Conservation (phyloP, 2,888 invertebrate genomes). For the Zaprionus obscuricornis region DNA sequence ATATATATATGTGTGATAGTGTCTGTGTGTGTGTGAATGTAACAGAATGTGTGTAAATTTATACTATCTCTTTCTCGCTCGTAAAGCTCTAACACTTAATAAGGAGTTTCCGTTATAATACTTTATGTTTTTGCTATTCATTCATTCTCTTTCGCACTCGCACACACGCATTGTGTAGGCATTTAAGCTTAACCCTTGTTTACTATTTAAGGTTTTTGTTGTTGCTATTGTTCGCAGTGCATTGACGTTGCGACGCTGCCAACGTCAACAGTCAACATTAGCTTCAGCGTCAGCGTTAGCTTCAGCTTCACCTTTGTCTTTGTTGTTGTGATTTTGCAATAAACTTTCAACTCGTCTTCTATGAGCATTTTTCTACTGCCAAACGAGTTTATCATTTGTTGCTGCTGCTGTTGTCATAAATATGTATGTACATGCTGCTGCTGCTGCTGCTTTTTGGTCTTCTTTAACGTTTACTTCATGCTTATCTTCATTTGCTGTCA, state of each 20-base stretch:
- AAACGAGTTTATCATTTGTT: slow-evolving; percentile 27
- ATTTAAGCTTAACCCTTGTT: slow-evolving; percentile 10
- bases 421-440: no score
- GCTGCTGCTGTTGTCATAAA: no score
- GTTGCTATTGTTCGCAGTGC: slow-evolving; percentile 9
- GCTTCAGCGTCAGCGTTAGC: no score
- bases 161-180: not conserved
- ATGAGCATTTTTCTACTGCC: slow-evolving; percentile 1
- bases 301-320: slow-evolving; percentile 22
- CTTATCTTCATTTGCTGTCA: no score
- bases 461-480: no score
- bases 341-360: slow-evolving; percentile 36
- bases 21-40: no score
- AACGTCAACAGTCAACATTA: not conserved
- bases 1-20: not conserved
- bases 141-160: slow-evolving; percentile 13
- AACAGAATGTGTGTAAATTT: no score
- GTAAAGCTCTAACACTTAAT: slow-evolving; percentile 31
- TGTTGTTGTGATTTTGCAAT: slow-evolving; percentile 47
- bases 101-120: slow-evolving; percentile 40
- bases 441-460: no score
- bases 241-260: slow-evolving; percentile 19
- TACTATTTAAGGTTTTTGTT: not conserved
- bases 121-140: slow-evolving; percentile 2
- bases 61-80: no score